These are phyloP conservation scores for Acridotheres tristis DNA, from an alignment of 2,797 vertebrate species.

Conservation along the genomic window DNA sequence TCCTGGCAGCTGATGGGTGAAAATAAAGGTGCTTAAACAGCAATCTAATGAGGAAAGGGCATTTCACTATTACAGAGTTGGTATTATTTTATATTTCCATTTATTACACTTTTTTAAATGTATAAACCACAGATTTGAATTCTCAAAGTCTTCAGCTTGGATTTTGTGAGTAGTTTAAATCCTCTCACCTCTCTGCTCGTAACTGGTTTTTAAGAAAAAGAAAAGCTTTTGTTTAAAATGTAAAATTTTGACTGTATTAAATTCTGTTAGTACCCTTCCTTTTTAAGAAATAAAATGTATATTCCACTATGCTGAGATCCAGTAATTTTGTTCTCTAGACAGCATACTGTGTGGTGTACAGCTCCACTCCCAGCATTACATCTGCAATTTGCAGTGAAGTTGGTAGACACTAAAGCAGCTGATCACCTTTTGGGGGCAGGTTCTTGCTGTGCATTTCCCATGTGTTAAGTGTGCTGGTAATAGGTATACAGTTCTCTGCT, in stretches of 20 bases:
- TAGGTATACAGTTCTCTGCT: neutral
- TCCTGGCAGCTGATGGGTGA: slow-evolving; percentile 58
- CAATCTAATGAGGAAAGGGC: slow-evolving; percentile 58
- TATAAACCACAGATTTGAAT: slow-evolving; percentile 65
- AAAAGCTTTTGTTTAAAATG: slow-evolving; percentile 71
- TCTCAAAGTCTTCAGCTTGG: slow-evolving; percentile 59
- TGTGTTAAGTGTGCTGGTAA: neutral
- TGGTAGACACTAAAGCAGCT: neutral
- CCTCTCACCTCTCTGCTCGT: slow-evolving; percentile 62
- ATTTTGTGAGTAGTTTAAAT: slow-evolving; percentile 66
- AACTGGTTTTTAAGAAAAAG: slow-evolving; percentile 66
- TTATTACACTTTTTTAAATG: slow-evolving; percentile 69
- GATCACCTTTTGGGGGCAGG: neutral
- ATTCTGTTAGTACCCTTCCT: slow-evolving; percentile 69
- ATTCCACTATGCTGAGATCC: slow-evolving; percentile 61
- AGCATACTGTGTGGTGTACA: neutral
- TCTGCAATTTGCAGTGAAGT: neutral
- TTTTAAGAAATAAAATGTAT: slow-evolving; percentile 74
- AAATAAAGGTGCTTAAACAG: slow-evolving; percentile 68
- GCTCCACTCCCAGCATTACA: neutral
- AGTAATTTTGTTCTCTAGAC: slow-evolving; percentile 46
- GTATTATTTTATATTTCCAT: slow-evolving; percentile 70
- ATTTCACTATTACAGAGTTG: slow-evolving; percentile 65
- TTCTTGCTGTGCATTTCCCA: neutral
- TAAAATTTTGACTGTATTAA: slow-evolving; percentile 72